Evolutionary conservation across 2,888 invertebrate species (phyloP).

Genomic region (Dione juno): DNA sequence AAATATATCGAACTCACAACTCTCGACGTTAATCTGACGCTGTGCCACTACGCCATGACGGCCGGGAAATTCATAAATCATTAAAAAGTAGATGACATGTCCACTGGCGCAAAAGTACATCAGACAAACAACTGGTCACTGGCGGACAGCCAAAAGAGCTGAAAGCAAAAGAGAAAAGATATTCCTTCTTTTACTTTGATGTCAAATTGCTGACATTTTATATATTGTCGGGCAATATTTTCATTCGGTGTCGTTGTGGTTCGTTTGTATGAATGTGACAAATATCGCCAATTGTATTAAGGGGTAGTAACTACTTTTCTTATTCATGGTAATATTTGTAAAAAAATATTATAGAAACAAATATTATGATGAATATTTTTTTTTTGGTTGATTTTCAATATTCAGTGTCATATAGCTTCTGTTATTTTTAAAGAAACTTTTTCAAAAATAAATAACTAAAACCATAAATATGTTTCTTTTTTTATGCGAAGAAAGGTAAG

Average conservation of each 20-base stretch:
- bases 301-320: not conserved
- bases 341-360: no score
- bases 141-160: constrained; percentile 38
- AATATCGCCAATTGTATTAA: not conserved
- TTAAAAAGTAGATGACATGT: constrained; percentile 22
- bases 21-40: no score
- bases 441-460: no score
- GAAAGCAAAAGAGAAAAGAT: constrained; percentile 28
- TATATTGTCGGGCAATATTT: constrained; percentile 13
- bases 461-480: no score
- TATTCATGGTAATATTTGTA: no score
- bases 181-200: constrained; percentile 26
- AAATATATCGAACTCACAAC: no score
- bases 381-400: no score
- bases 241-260: not conserved
- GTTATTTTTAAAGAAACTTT: no score
- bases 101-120: constrained; percentile 33
- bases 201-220: constrained; percentile 17
- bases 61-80: constrained; percentile 29
- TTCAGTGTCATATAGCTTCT: no score
- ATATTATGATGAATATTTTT: no score
- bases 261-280: not conserved
- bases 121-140: constrained; percentile 31
- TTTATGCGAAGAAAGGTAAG: no score
- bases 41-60: not conserved